A percentile compares a stretch with the other conserved stretches of the same genome.
These are phyloP conservation scores for Sternarchorhynchus goeldii DNA, from an alignment of 2,797 vertebrate species.

Conservation along the genomic window DNA sequence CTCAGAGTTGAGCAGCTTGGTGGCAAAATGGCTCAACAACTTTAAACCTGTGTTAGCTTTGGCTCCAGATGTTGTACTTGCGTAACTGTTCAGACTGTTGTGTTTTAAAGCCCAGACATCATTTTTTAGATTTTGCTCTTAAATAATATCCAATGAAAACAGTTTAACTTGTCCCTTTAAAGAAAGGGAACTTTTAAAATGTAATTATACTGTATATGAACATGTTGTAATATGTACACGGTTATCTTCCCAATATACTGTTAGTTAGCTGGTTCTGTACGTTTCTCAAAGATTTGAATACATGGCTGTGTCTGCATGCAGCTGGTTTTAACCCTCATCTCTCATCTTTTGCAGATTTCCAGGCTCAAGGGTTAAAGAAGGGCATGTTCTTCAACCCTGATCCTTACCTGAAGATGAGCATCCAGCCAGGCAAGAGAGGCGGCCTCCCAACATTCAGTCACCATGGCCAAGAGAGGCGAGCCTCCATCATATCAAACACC, in stretches of 20 bases:
- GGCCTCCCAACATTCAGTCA: slow-evolving; percentile 92
- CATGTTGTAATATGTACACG: neutral
- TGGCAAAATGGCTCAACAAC: too few species aligned
- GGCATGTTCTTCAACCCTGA: slow-evolving; percentile 99
- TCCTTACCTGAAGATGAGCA: slow-evolving; percentile 97
- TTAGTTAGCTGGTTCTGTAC: neutral
- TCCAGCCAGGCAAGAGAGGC: slow-evolving; percentile 91
- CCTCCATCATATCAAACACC: slow-evolving; percentile 92
- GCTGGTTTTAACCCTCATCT: too few species aligned
- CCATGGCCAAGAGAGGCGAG: slow-evolving; percentile 92
- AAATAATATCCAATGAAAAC: too few species aligned
- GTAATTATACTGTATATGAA: too few species aligned
- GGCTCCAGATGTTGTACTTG: neutral
- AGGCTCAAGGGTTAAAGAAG: slow-evolving; percentile 92
- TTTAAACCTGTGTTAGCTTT: neutral
- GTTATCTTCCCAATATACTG: neutral
- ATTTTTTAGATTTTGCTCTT: too few species aligned
- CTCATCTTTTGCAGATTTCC: slow-evolving; percentile 78
- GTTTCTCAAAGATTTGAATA: neutral
- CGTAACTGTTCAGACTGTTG: too few species aligned
- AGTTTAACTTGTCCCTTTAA: too few species aligned
- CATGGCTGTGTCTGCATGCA: slow-evolving; percentile 16
- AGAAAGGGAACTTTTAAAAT: too few species aligned
- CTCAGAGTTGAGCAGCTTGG: too few species aligned
- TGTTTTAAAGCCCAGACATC: too few species aligned